A percentile compares a stretch with the other conserved stretches of the same genome.
Conservation (phyloP, 1,140 invertebrate species). For the Popillia japonica region DNA sequence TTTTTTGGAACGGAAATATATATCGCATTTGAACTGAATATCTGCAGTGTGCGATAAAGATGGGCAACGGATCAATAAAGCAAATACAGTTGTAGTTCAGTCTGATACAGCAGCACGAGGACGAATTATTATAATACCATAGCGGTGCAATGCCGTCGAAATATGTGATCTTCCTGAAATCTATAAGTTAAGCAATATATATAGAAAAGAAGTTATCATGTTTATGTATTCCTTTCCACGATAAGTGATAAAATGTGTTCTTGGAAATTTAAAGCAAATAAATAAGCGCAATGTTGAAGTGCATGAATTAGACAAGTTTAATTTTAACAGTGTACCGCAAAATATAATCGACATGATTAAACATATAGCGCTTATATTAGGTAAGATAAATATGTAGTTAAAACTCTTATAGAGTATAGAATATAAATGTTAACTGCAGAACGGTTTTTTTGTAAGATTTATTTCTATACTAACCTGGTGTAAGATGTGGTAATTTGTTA, state of each 20-base stretch:
- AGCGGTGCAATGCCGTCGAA: neutral
- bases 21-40: neutral
- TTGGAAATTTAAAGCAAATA: neutral
- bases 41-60: constrained; percentile 27
- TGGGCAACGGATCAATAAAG: constrained; percentile 7
- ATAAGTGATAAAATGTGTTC: neutral
- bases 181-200: neutral
- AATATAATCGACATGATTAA: constrained; percentile 13
- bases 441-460: too few relatives aligned
- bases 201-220: too few relatives aligned
- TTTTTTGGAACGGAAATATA: neutral
- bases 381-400: constrained; percentile 16
- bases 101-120: neutral
- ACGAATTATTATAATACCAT: neutral
- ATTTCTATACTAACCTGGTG: neutral
- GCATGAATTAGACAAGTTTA: neutral
- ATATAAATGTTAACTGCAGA: too few relatives aligned
- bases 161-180: neutral
- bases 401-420: too few relatives aligned
- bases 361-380: constrained; percentile 28
- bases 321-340: neutral
- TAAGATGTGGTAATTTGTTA: neutral
- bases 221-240: neutral
- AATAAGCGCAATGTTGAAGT: neutral
- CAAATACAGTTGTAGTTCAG: constrained; percentile 19